These are phyloP conservation scores for Melanogrammus aeglefinus DNA, from an alignment of 2,797 vertebrate species.

Conservation along the genomic window DNA sequence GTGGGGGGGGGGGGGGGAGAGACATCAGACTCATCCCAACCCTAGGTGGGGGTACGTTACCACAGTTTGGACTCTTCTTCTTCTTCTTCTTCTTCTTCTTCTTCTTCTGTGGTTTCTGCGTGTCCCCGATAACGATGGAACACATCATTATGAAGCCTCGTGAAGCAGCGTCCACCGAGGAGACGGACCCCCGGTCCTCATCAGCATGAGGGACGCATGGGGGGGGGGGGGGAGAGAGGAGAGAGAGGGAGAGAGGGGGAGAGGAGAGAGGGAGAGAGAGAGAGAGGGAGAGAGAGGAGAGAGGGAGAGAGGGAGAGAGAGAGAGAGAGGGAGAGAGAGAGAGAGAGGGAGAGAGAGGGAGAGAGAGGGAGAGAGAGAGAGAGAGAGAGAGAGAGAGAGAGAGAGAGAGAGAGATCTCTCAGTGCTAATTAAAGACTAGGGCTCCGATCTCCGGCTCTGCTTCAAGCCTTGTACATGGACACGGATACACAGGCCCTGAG, in stretches of 20 bases:
- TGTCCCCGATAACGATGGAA: too few relatives aligned
- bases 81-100: too few relatives aligned
- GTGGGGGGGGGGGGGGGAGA: not conserved
- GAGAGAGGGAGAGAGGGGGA: constrained; percentile 38
- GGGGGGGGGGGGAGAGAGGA: too few relatives aligned
- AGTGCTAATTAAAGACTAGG: constrained; percentile 81
- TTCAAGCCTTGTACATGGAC: constrained; percentile 83
- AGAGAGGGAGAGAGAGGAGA: constrained; percentile 40
- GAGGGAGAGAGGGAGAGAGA: constrained; percentile 34
- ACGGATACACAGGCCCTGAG: constrained; percentile 67
- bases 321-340: constrained; percentile 40
- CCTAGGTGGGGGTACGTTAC: not conserved
- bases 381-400: constrained; percentile 38
- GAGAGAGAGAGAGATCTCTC: too few relatives aligned
- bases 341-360: constrained; percentile 32
- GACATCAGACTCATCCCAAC: not conserved
- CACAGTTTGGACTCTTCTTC: not conserved
- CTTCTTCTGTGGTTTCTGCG: constrained; percentile 24
- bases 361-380: constrained; percentile 36
- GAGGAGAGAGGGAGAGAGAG: constrained; percentile 32
- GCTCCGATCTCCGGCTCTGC: constrained; percentile 70
- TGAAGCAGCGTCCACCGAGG: constrained; percentile 52
- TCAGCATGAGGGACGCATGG: not conserved
- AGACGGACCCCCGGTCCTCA: not conserved
- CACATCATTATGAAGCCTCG: constrained; percentile 74